These are phyloP conservation scores for Chrysopa pallens DNA, from an alignment of 1,140 invertebrate species.

Conservation along the genomic window DNA sequence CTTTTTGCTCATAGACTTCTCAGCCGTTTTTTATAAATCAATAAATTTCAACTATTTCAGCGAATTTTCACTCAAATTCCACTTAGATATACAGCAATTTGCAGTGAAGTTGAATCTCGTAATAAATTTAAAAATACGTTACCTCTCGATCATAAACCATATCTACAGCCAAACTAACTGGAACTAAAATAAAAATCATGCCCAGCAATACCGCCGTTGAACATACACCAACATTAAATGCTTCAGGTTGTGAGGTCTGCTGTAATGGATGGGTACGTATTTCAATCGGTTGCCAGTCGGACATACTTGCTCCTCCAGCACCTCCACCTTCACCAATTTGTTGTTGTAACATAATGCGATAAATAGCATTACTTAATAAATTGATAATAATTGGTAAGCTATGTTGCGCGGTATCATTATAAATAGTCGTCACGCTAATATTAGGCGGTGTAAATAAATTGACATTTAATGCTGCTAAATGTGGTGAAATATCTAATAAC, in stretches of 20 bases:
- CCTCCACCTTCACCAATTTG: no score
- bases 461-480: constrained; percentile 45
- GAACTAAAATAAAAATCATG: constrained; percentile 57
- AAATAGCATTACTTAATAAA: constrained; percentile 48
- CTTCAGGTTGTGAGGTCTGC: constrained; percentile 42
- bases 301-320: no score
- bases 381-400: constrained; percentile 60
- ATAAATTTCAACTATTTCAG: no score
- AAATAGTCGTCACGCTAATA: constrained; percentile 39
- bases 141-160: constrained; percentile 74
- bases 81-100: no score
- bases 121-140: constrained; percentile 9
- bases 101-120: background rate
- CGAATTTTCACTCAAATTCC: no score
- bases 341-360: constrained; percentile 28
- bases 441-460: constrained; percentile 29
- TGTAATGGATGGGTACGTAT: constrained; percentile 46
- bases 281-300: constrained; percentile 24
- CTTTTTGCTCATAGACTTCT: no score
- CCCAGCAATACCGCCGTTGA: constrained; percentile 55
- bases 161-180: constrained; percentile 58
- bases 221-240: constrained; percentile 51
- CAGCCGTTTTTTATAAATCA: no score
- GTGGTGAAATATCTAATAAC: constrained; percentile 35
- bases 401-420: constrained; percentile 65